Base-by-base conservation (phyloP, 2,888 invertebrate species). In the Macrosiphum euphorbiae region DNA sequence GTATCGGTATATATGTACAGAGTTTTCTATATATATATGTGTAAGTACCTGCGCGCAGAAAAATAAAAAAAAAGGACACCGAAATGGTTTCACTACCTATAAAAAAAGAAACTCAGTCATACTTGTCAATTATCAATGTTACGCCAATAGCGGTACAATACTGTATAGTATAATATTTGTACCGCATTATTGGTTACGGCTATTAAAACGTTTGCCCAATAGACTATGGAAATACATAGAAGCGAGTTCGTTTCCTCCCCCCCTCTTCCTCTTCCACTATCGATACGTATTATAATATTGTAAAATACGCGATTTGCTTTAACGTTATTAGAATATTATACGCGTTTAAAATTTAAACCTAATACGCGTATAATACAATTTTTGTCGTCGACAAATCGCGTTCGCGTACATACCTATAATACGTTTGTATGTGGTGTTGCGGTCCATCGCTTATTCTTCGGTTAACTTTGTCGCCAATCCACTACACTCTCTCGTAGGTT, bases 141-240 rank as follows among this genome's bases (percentile, higher is more conserved):
- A 94, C 94, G 90, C 94, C 94, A 67, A 89, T 94, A 90, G 94
- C 90, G 89, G 94, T 94, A 94, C 94, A 94, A 94, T 94, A 94
- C 86, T 90, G 90, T 90, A 89, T 16, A 78, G 78, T 78, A 78
- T 78, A 78, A 78, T 78, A 78, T 78, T 78, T 78, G 35, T 78
- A 90, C 67, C 84, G 35, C 86, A n/a, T 93, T 93, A 93, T 93
- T 85, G 94, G 94, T 94, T 94, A 94, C 94, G 94, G 94, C 90
- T 86, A 90, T 94, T 94, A 94, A 90, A 94, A 94, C 94, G 94
- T 90, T 94, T 94, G 94, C 90, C 94, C 94, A 94, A 94, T 90
- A 90, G 90, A 52, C 90, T 90, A 90, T 86, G 93, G 93, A 93
- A 93, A 93, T 58, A 35, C 78, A 55, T 28, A 61, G 26, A 47